Evolutionary conservation across 2,888 invertebrate genomes (phyloP).

Genomic region (Ernsta delagoae): DNA sequence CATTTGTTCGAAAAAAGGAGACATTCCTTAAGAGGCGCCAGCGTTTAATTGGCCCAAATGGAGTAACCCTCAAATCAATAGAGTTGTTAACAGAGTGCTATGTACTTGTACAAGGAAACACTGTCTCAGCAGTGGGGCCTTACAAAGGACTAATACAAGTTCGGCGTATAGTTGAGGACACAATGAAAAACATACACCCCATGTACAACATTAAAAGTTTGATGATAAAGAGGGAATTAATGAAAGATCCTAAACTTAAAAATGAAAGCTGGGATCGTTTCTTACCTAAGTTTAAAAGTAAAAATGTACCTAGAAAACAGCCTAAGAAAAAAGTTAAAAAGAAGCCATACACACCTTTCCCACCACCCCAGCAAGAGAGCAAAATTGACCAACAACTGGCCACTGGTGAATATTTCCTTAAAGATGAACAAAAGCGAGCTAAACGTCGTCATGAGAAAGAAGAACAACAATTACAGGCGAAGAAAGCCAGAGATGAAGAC

Average conservation of each 20-base stretch:
- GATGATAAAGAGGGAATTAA: slow-evolving; percentile 98
- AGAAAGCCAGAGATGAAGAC: slow-evolving; percentile 89
- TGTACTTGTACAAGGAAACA: slow-evolving; percentile 98
- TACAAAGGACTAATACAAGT: slow-evolving; percentile 95
- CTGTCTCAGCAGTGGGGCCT: slow-evolving; percentile 98
- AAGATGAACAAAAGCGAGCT: slow-evolving; percentile 90
- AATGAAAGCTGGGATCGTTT: slow-evolving; percentile 99
- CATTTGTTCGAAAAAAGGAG: slow-evolving; percentile 94
- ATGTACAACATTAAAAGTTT: slow-evolving; percentile 98
- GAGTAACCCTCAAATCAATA: slow-evolving; percentile 98
- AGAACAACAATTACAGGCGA: slow-evolving; percentile 90
- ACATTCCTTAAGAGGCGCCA: slow-evolving; percentile 98
- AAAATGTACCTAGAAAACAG: slow-evolving; percentile 95
- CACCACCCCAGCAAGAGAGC: slow-evolving; percentile 96
- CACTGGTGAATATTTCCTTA: slow-evolving; percentile 98
- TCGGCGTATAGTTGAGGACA: slow-evolving; percentile 96
- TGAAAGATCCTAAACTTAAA: slow-evolving; percentile 95
- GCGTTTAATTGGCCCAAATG: slow-evolving; percentile 97
- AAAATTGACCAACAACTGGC: slow-evolving; percentile 97
- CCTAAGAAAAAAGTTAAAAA: slow-evolving; percentile 95
- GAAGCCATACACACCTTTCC: slow-evolving; percentile 98
- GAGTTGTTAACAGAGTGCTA: slow-evolving; percentile 98
- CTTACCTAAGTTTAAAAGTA: slow-evolving; percentile 95
- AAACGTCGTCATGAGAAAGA: slow-evolving; percentile 90
- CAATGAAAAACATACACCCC: slow-evolving; percentile 99